A percentile compares a stretch with the other conserved stretches of the same genome.
These are phyloP conservation scores for Lasius fuliginosus DNA, from an alignment of 2,888 invertebrate genomes.

Conservation along the genomic window DNA sequence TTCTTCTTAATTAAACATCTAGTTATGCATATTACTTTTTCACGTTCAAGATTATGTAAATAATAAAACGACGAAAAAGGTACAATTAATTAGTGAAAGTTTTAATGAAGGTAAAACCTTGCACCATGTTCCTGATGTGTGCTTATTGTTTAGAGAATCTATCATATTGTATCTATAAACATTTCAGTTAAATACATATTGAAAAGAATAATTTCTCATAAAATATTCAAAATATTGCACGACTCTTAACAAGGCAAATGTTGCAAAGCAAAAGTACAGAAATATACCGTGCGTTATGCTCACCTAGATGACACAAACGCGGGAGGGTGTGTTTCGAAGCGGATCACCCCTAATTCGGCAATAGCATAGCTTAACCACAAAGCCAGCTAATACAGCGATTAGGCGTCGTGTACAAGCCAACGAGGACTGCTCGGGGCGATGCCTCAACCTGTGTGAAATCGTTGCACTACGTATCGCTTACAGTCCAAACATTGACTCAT, in stretches of 20 bases:
- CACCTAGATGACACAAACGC: slow-evolving; percentile 76
- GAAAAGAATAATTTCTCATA: not conserved
- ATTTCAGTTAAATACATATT: not conserved
- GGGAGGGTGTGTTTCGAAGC: slow-evolving; percentile 77
- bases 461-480: slow-evolving; percentile 72
- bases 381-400: slow-evolving; percentile 83
- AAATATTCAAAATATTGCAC: not conserved
- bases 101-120: not conserved
- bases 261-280: slow-evolving; percentile 2
- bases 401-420: slow-evolving; percentile 78
- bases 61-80: not conserved
- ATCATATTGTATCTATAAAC: not conserved
- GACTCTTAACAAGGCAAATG: slow-evolving; percentile 14
- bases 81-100: not conserved
- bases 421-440: slow-evolving; percentile 77
- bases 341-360: slow-evolving; percentile 82
- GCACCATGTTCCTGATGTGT: not conserved
- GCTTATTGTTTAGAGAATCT: not conserved
- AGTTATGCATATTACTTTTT: not conserved
- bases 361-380: slow-evolving; percentile 82
- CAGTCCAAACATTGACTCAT: slow-evolving; percentile 43
- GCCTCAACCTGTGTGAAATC: slow-evolving; percentile 77
- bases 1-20: not conserved
- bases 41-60: not conserved
- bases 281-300: slow-evolving; percentile 53